A percentile compares a stretch with the other conserved stretches of the same genome.
Conservation (phyloP, 37 sponge, comb jelly and placozoan genomes). For the Trichoplax adhaerens region DNA sequence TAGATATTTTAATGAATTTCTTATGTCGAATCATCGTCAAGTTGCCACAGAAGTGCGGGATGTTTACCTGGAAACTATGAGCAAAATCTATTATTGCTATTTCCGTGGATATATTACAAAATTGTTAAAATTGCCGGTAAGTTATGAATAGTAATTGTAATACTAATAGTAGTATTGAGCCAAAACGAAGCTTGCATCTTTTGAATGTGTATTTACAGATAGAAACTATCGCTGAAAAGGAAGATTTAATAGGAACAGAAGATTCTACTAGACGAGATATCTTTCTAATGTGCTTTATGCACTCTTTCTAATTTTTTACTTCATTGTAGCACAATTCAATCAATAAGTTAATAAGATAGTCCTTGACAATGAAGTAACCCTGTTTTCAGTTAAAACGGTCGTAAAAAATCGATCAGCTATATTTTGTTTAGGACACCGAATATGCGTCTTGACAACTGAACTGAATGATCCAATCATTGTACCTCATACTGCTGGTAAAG, state of each 20-base stretch:
- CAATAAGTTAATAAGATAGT: too few relatives aligned
- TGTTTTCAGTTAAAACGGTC: conserved; percentile 31
- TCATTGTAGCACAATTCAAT: too few relatives aligned
- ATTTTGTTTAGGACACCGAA: conserved; percentile 80
- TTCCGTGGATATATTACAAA: conserved; percentile 82
- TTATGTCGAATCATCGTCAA: conserved; percentile 71
- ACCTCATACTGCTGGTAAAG: conserved; percentile 67
- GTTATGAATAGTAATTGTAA: background rate
- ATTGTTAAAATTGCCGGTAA: conserved; percentile 65
- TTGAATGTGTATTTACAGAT: conserved; percentile 25
- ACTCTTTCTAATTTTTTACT: too few relatives aligned
- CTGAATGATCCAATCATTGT: conserved; percentile 92
- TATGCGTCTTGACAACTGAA: conserved; percentile 76
- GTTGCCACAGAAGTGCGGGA: conserved; percentile 55
- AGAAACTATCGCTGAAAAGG: conserved; percentile 75
- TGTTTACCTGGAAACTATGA: conserved; percentile 88
- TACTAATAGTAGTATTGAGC: background rate
- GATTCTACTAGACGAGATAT: conserved; percentile 50
- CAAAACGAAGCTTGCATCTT: background rate
- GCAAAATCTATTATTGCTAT: conserved; percentile 85
- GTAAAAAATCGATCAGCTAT: conserved; percentile 76
- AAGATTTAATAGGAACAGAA: conserved; percentile 90
- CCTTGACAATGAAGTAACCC: too few relatives aligned
- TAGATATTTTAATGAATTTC: conserved; percentile 89
- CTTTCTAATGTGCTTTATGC: too few relatives aligned